Evolutionary conservation across 1,140 invertebrate species (phyloP).

Genomic region (Lasaia peninsularis): DNA sequence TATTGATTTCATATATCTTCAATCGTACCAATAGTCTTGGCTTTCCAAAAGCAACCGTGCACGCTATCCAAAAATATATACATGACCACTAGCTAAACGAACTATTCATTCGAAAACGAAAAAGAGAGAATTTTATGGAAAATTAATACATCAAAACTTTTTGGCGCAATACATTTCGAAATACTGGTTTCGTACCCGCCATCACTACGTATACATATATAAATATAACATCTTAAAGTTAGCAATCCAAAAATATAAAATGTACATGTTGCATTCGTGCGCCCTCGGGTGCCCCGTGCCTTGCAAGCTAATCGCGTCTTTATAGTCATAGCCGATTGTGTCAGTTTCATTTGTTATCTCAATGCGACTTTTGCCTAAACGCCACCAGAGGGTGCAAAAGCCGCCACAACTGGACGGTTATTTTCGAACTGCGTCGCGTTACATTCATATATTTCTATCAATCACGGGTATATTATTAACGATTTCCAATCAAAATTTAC

Average conservation of each 20-base stretch:
- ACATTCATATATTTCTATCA: conserved; percentile 45
- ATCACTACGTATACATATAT: conserved; percentile 75
- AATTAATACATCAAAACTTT: conserved; percentile 74
- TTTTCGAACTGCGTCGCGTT: conserved; percentile 65
- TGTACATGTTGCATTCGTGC: conserved; percentile 72
- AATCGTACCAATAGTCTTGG: conserved; percentile 41
- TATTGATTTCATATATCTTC: conserved; percentile 32
- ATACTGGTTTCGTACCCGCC: conserved; percentile 71
- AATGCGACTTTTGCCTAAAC: conserved; percentile 51
- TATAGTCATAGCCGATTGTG: conserved; percentile 31
- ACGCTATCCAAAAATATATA: conserved; percentile 70
- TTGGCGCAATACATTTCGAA: conserved; percentile 73
- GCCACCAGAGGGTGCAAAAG: conserved; percentile 67
- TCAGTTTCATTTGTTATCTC: conserved; percentile 37
- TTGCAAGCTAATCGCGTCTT: conserved; percentile 45
- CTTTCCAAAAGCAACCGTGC: conserved; percentile 66
- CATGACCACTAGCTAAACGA: conserved; percentile 75
- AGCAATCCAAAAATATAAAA: conserved; percentile 77
- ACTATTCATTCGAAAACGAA: conserved; percentile 60
- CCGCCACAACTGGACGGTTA: conserved; percentile 74
- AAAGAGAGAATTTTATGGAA: conserved; percentile 65
- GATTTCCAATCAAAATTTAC: conserved; percentile 23
- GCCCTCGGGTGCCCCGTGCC: conserved; percentile 57
- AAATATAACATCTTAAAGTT: conserved; percentile 78
- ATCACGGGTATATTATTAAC: conserved; percentile 41